Evolutionary conservation across 2,797 vertebrate genomes (phyloP).

Genomic region (Diglossa cyanea): DNA sequence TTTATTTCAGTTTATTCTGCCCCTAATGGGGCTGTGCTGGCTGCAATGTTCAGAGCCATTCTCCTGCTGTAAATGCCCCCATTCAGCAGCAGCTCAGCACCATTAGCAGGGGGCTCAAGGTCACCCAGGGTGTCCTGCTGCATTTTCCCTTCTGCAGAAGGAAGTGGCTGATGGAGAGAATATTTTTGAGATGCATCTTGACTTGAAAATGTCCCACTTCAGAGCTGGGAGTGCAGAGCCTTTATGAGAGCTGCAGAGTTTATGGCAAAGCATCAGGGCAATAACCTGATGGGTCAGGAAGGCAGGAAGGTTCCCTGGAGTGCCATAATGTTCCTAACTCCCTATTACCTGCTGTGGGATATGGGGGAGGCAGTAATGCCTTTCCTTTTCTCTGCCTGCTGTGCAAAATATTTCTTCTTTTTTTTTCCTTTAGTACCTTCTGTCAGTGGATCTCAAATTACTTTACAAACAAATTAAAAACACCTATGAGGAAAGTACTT

Average conservation of each 20-base stretch:
- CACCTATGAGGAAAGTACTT: neutral
- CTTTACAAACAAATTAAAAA: constrained; percentile 45
- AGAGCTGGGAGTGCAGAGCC: neutral
- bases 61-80: neutral
- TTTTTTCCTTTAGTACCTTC: neutral
- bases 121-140: neutral
- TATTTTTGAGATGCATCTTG: neutral
- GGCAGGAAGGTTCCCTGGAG: constrained; percentile 20
- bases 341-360: neutral
- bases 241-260: constrained; percentile 21
- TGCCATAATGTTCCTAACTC: neutral
- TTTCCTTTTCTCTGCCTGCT: neutral
- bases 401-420: neutral
- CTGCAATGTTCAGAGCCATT: neutral
- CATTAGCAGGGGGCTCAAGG: neutral
- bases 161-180: neutral
- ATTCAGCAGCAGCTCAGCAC: neutral
- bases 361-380: neutral
- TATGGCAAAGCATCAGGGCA: neutral
- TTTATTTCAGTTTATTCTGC: neutral
- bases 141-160: neutral
- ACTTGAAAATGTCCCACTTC: neutral
- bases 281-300: constrained; percentile 26
- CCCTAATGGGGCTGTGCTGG: neutral
- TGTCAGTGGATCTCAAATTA: constrained; percentile 18